Conservation (phyloP, 2,797 vertebrate genomes). For the Acanthurus leucopareius region DNA sequence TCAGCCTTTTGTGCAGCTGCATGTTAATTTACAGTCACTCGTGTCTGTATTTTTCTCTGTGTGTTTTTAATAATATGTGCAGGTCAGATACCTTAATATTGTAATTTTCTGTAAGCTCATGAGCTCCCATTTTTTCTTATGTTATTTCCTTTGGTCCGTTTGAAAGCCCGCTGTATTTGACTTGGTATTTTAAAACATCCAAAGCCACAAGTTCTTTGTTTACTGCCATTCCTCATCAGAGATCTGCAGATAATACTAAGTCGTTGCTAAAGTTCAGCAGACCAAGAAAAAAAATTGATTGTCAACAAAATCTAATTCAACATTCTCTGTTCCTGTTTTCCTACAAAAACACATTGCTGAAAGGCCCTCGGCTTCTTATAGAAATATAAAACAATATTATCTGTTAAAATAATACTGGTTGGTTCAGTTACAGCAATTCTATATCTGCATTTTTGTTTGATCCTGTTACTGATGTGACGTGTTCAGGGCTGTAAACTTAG, state of each 20-base stretch:
- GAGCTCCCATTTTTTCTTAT: not conserved
- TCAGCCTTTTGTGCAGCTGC: not conserved
- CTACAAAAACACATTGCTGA: not conserved
- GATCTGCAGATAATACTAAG: not conserved
- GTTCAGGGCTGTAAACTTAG: not conserved
- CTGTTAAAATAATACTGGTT: too few relatives aligned
- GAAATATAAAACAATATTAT: not conserved
- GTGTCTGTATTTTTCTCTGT: conserved; percentile 7
- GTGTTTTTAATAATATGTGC: not conserved
- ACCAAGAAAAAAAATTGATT: not conserved
- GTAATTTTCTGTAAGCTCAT: not conserved
- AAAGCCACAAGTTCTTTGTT: conserved; percentile 34
- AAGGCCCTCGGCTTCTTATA: not conserved
- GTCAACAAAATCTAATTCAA: not conserved
- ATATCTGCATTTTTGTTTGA: not conserved
- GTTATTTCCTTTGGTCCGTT: not conserved
- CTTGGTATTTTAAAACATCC: not conserved
- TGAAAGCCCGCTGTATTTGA: conserved; percentile 13
- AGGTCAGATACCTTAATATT: not conserved
- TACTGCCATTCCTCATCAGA: not conserved
- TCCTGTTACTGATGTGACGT: not conserved
- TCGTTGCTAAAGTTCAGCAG: not conserved
- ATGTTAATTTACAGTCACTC: conserved; percentile 18
- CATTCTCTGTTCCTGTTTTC: not conserved
- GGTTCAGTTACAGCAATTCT: not conserved